Conservation (phyloP, 2,888 invertebrate genomes). For the Melipona bicolor region DNA sequence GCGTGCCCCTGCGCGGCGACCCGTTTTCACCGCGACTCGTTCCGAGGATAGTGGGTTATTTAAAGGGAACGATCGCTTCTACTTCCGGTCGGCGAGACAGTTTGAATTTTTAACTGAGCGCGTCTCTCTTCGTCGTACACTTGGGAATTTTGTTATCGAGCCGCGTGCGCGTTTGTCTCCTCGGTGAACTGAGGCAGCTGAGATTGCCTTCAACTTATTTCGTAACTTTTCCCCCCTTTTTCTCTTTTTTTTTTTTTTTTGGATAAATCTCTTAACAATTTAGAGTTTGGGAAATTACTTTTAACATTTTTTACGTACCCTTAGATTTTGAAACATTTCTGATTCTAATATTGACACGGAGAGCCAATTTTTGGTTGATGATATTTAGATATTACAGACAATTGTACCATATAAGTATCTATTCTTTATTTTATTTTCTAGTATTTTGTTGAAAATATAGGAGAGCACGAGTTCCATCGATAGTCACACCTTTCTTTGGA, state of each 20-base stretch:
- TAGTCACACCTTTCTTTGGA: neutral
- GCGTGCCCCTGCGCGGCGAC: constrained; percentile 41
- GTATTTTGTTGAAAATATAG: neutral
- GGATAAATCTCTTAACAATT: neutral
- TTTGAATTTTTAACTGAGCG: constrained; percentile 22
- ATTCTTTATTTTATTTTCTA: too few relatives aligned
- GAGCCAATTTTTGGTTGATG: too few relatives aligned
- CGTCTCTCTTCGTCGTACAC: neutral
- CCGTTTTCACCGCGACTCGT: constrained; percentile 45
- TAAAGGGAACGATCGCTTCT: constrained; percentile 65
- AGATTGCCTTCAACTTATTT: neutral
- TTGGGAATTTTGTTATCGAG: neutral
- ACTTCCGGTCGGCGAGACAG: constrained; percentile 58
- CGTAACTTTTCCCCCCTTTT: rapidly evolving
- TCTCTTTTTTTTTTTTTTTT: rapidly evolving
- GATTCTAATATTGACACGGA: too few relatives aligned
- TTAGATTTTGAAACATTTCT: too few relatives aligned
- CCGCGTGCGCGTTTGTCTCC: too few relatives aligned
- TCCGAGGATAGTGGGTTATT: constrained; percentile 65
- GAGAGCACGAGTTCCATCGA: neutral
- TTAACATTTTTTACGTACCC: too few relatives aligned
- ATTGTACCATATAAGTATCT: too few relatives aligned
- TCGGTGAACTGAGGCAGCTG: neutral
- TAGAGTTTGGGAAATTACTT: neutral
- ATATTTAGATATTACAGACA: too few relatives aligned